A percentile compares a stretch with the other conserved stretches of the same genome.
Evolutionary conservation across 2,113 vertebrate species (phyloP).

Genomic region (Calonectris borealis): DNA sequence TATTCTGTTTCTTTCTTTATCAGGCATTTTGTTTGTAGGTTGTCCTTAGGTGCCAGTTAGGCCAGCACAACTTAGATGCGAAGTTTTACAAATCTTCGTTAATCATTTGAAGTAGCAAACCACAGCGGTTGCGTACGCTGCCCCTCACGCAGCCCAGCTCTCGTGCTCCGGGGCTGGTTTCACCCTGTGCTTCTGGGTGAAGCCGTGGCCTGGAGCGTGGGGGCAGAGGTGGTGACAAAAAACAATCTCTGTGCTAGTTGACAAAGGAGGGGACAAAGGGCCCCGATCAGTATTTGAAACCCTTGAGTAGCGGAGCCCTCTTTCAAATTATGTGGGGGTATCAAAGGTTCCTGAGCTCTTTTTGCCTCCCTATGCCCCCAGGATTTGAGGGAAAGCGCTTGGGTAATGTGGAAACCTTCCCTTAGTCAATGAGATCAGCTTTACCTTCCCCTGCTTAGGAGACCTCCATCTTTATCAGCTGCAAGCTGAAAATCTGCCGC

Average conservation of each 20-base stretch:
- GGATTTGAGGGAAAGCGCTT: neutral
- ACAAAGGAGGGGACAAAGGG: neutral
- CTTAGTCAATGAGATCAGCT: neutral
- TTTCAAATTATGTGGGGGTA: neutral
- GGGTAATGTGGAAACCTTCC: neutral
- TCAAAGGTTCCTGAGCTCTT: neutral
- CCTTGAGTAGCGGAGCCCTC: neutral
- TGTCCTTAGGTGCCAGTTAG: neutral
- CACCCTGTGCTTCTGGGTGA: neutral
- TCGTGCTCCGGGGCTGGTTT: fast-evolving
- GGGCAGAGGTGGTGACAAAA: neutral
- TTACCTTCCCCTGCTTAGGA: neutral
- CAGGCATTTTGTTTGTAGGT: neutral
- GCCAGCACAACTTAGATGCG: neutral
- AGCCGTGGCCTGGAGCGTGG: neutral
- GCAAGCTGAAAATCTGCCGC: neutral
- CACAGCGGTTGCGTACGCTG: fast-evolving
- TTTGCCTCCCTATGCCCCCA: neutral
- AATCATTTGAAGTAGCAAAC: neutral
- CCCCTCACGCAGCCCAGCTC: neutral
- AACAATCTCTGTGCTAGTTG: neutral
- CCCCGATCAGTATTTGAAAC: neutral
- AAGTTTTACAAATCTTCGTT: neutral
- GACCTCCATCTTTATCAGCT: neutral
- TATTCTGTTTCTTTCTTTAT: neutral